Base-by-base conservation (phyloP, 2,888 invertebrate species). In the Oscheius onirici region DNA sequence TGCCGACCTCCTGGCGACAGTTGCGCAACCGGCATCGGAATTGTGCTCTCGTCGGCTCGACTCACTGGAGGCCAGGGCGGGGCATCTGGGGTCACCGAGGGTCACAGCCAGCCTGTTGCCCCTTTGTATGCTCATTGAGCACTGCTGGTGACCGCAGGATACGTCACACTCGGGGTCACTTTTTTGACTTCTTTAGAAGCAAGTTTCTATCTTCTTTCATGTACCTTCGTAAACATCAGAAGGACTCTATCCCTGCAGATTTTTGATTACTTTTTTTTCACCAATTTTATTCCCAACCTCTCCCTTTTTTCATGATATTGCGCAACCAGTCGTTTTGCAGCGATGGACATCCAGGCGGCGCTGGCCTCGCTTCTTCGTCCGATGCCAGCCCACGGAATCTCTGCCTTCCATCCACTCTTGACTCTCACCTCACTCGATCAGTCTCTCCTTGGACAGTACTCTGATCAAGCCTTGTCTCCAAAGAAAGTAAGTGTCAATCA, bases 81-180 rank as follows among this genome's bases (percentile, higher is more conserved):
- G 46, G 49, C 63, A 63, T 49, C 34, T 63, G 46, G 63, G 63
- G 63, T 63, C 63, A 63, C 49, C 49, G 63, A 17, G 63, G 63
- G 63, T 63, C 63, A 63, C 40, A 58, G 58, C 58, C 63, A 63
- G 63, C 63, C 63, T 63, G 63, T 63, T 63, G 63, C 63, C 63
- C 60, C 22, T 20, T 17, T 58, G 40, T 58, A 22, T 49, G 63
- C 63, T 63, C 63, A 43, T 41, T 44, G 60, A 41, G 60, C 60
- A 40, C 20, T 22, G 49, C 49, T 10, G 10, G 20, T 49, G 49
- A 17, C 49, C 10, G 22, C 22, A 49, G 20, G 46, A 46, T 46
- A 46, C 46, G 20, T 51, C 24, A 22, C n/a, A 51, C 20, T 51
- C 24, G 11, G n/a, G 3, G 51, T 20, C n/a, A 20, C 46, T 13